Base-by-base conservation (phyloP, 2,888 invertebrate species). In the Dione vanillae region DNA sequence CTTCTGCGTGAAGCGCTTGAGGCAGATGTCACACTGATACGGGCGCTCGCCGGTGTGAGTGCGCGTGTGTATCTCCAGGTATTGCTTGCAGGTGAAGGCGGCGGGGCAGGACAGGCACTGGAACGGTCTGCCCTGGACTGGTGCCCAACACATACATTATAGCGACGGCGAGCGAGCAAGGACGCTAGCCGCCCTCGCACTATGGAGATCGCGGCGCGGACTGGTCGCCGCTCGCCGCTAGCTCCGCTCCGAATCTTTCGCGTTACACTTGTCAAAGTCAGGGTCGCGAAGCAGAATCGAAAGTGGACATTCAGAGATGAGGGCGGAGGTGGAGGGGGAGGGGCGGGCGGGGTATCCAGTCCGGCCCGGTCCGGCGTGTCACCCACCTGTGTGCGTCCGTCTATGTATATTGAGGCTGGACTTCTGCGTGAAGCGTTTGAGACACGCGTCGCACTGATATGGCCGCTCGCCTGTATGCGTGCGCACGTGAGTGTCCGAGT, bases 391-490 rank as follows among this genome's bases (percentile, higher is more conserved):
- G 91, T 96, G 96, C 79, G 96, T 96, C 85, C 96, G 93, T 91
- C 96, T 96, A 93, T 96, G 96, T 82, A 96, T 96, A 92, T 96
- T 96, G 84, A 96, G 94, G 89, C 96, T 96, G 87, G 96, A 96
- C 92, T 96, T 96, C 93, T 96, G 96, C 81, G 96, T 96, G 92
- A 96, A 96, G 86, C 96, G 94, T 92, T 96, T 96, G 84, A 95
- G 94, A 89, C 96, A 96, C 81, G 95, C 94, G 89, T 95, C 96
- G 92, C 96, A 96, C 90, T 96, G 93, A 90, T 94, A 94, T 81
- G 94, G 94, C 90, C 94, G 93, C 90, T 94, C 96, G 82, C 96
- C 93, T 93, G 92, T 91, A 85, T 91, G 92, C 90, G 90, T 90
- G 89, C 94, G 92, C 91, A 90, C 87, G 92, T 93, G 92, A 88